Base-by-base conservation (phyloP, 1,140 invertebrate genomes). In the Macrostomum lignano region DNA sequence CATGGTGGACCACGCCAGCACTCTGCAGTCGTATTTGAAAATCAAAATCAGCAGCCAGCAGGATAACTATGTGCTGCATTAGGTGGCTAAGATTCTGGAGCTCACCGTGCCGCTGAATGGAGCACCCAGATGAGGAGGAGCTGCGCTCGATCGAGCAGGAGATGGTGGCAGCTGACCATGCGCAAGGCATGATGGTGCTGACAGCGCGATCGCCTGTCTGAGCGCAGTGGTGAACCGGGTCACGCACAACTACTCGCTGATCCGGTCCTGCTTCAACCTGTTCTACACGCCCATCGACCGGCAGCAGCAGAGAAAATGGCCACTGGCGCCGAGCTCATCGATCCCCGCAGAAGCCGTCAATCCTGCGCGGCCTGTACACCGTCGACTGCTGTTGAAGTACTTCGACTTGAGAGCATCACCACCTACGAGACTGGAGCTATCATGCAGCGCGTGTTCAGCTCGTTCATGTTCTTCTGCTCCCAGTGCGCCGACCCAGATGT, bases 81-180 rank as follows among this genome's bases (percentile, higher is more conserved):
- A 55, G 43, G 50, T 58, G 9, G 51, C 54, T 13, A 42, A 69
- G 40, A 91, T 81, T 20, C 51, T 94, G 28, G 81, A 88, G 54
- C 57, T 84, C 28, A 81, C 94, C n/a, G 79, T 98, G 9, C 91
- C 91, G 0, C 53, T 96, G 14, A n/a, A 82, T 98, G 67, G 79
- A 91, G 51, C 84, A 96, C 61, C 86, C 91, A 0, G 84, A 81
- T 52, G 81, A 93, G 52, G 73, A 72, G 38, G 91, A 96, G 61
- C 64, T 96, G 33, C 71, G 75, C 3, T 75, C 84, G 39, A 58
- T 98, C 13, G 91, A 96, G 55, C 78, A 88, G 52, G 81, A 88
- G 55, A 73, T 88, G 32, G 77, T 88, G 36, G 82, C 91, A 52
- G 57, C 93, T 13, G 78, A 93, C 32, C 62, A 88, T 19, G 72